Conservation (phyloP, 1,140 invertebrate species). For the Plectrocnemia conspersa region DNA sequence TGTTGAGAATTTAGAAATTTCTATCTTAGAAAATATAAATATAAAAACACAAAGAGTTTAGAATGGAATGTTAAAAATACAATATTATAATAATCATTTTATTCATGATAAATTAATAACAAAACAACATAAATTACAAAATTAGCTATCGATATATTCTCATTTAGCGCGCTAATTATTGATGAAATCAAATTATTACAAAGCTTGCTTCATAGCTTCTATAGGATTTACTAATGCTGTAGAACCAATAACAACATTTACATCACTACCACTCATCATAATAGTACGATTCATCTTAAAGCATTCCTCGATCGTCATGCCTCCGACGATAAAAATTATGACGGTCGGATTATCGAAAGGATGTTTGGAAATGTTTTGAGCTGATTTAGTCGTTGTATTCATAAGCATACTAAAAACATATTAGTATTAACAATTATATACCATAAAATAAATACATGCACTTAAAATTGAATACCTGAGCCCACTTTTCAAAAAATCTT, state of each 20-base stretch:
- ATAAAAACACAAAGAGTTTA: no score
- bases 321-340: conserved; percentile 57
- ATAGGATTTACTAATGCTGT: conserved; percentile 43
- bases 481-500: conserved; percentile 43
- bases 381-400: conserved; percentile 39
- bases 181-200: conserved; percentile 27
- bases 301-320: conserved; percentile 57
- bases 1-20: no score
- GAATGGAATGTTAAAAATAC: no score
- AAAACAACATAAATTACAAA: no score
- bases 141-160: no score
- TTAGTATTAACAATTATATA: not conserved
- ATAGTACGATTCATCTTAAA: conserved; percentile 45
- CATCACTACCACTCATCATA: conserved; percentile 47
- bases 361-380: conserved; percentile 40
- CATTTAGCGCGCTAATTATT: no score
- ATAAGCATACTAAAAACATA: conserved; percentile 41
- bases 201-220: conserved; percentile 43
- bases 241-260: conserved; percentile 44
- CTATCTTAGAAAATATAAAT: no score
- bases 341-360: conserved; percentile 55
- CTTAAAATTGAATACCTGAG: conserved; percentile 41
- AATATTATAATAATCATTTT: no score
- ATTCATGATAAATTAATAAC: no score
- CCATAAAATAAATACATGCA: not conserved